These are phyloP conservation scores for Suillia variegata DNA, from an alignment of 2,888 invertebrate genomes.

Conservation along the genomic window DNA sequence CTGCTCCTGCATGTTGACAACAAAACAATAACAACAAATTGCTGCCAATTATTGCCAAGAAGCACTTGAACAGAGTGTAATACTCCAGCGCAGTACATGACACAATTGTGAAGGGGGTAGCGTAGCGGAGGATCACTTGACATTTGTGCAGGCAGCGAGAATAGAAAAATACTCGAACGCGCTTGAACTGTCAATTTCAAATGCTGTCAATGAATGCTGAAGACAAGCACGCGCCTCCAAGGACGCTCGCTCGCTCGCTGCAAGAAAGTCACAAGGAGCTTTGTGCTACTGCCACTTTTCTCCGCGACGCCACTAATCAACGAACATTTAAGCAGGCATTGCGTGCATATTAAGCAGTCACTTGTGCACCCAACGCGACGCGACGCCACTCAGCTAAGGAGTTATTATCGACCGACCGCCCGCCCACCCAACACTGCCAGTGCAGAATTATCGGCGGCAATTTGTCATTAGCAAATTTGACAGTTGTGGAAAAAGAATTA, in stretches of 20 bases:
- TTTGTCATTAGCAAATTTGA: slow-evolving; percentile 53
- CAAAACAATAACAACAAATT: slow-evolving; percentile 3
- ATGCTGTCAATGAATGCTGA: slow-evolving; percentile 49
- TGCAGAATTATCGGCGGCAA: slow-evolving; percentile 46
- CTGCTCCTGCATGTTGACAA: neutral
- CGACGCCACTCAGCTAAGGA: slow-evolving; percentile 34
- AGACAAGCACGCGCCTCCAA: neutral
- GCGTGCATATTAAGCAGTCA: slow-evolving; percentile 49
- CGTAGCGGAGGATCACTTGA: neutral
- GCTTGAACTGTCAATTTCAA: slow-evolving; percentile 46
- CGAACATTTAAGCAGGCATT: slow-evolving; percentile 51
- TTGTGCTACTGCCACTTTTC: too few relatives aligned
- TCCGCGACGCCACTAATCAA: slow-evolving; percentile 46
- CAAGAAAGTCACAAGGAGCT: too few relatives aligned
- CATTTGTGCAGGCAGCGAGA: too few relatives aligned
- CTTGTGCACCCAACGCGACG: neutral
- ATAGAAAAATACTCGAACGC: neutral
- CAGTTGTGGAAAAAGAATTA: neutral
- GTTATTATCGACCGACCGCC: slow-evolving; percentile 39
- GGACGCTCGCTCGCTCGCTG: neutral
- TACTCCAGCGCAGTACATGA: neutral
- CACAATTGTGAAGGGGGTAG: too few relatives aligned
- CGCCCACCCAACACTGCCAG: neutral
- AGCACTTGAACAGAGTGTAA: too few relatives aligned
- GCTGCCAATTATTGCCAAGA: neutral